These are phyloP conservation scores for Halesus radiatus DNA, from an alignment of 1,140 invertebrate species.

Conservation along the genomic window DNA sequence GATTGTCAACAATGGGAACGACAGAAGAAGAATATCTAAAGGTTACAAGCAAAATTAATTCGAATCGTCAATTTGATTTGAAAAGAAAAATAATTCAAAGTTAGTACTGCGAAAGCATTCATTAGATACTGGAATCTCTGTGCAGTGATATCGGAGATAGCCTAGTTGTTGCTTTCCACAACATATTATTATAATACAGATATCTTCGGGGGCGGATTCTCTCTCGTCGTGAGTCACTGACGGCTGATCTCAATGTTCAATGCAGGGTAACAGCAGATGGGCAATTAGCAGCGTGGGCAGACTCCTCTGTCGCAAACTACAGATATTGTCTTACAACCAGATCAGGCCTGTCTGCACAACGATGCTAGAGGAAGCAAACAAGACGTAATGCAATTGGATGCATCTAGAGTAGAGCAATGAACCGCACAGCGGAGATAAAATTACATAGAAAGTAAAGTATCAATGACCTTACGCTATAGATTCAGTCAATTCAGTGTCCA, in stretches of 20 bases:
- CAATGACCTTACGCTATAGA: no score
- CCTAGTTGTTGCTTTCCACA: neutral
- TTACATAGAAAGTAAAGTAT: no score
- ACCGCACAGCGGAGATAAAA: no score
- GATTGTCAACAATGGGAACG: no score
- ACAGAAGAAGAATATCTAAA: no score
- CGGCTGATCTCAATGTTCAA: constrained; percentile 6
- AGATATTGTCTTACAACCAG: neutral
- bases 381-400: neutral
- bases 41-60: no score
- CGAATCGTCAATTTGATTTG: no score
- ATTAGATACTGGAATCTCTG: no score
- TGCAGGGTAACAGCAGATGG: neutral
- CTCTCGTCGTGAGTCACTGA: neutral
- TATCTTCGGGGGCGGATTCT: neutral
- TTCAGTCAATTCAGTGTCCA: no score
- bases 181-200: neutral
- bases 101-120: no score
- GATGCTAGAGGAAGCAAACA: neutral
- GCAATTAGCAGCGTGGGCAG: constrained; percentile 1
- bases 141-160: neutral
- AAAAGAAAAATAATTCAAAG: no score
- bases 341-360: neutral
- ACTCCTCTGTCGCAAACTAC: neutral
- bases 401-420: neutral